Conservation (phyloP, 2,113 vertebrate genomes). For the Hippocampus comes region DNA sequence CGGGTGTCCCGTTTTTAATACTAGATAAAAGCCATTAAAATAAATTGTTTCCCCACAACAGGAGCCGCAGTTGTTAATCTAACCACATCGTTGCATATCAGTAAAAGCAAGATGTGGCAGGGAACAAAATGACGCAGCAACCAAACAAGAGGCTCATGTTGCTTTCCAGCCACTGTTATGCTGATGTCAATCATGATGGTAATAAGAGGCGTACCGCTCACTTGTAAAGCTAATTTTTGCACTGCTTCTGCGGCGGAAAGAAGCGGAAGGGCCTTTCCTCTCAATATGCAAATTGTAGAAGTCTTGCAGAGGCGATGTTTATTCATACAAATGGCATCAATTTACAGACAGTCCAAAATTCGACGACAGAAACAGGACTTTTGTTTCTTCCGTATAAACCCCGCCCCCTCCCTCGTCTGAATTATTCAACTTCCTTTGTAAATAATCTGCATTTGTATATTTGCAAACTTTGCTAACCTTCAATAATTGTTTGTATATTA, state of each 20-base stretch:
- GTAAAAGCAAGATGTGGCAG: slow-evolving; percentile 25
- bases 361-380: slow-evolving; percentile 14
- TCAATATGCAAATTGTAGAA: slow-evolving; percentile 49
- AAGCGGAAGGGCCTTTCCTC: slow-evolving; percentile 19
- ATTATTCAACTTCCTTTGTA: not conserved
- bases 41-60: not conserved
- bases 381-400: not conserved
- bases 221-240: slow-evolving; percentile 53
- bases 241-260: slow-evolving; percentile 37
- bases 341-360: slow-evolving; percentile 61
- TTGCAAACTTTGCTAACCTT: not conserved
- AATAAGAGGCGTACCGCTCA: slow-evolving; percentile 46
- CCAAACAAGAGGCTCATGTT: slow-evolving; percentile 13
- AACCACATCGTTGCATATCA: not conserved
- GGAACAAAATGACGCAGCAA: slow-evolving; percentile 7
- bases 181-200: slow-evolving; percentile 59
- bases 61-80: slow-evolving; percentile 4
- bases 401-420: not conserved
- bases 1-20: slow-evolving; percentile 14
- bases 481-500: not conserved
- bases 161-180: slow-evolving; percentile 48
- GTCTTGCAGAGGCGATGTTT: slow-evolving; percentile 56
- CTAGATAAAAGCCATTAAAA: not conserved
- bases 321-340: slow-evolving; percentile 66
- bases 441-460: not conserved